These are phyloP conservation scores for Periophthalmus modestus DNA, from an alignment of 2,113 vertebrate genomes.

Conservation along the genomic window DNA sequence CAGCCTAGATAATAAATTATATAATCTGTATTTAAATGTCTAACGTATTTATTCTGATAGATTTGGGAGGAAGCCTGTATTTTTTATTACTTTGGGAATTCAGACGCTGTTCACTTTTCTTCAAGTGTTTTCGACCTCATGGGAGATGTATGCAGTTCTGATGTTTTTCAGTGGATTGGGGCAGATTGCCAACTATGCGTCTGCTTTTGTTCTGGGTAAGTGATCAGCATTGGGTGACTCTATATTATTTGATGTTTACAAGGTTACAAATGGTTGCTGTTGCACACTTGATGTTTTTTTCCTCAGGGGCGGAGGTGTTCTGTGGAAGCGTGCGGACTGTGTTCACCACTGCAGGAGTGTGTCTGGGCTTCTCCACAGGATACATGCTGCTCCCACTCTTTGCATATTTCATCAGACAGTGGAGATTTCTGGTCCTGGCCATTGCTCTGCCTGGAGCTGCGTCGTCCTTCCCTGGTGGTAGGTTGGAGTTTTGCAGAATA, in stretches of 20 bases:
- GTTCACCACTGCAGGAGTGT: constrained; percentile 82
- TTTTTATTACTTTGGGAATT: constrained; percentile 84
- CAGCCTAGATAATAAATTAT: no score
- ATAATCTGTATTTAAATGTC: no score
- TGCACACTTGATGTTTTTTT: no score
- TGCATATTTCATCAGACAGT: constrained; percentile 84
- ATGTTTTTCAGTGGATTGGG: constrained; percentile 87
- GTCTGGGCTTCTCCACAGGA: constrained; percentile 80
- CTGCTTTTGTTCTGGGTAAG: constrained; percentile 88
- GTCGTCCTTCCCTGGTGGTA: constrained; percentile 87
- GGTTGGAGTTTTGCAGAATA: constrained; percentile 53
- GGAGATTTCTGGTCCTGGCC: constrained; percentile 80
- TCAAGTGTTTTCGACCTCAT: constrained; percentile 84
- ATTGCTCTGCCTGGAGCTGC: constrained; percentile 76
- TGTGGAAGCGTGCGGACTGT: constrained; percentile 79
- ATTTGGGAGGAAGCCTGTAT: constrained; percentile 87
- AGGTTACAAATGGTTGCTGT: no score
- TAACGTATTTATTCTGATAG: constrained; percentile 52
- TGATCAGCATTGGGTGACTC: not conserved
- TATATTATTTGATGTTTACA: no score
- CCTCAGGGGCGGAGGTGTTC: constrained; percentile 85
- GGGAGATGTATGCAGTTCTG: constrained; percentile 82
- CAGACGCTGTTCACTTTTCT: constrained; percentile 84
- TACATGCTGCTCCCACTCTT: constrained; percentile 86
- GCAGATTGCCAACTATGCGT: constrained; percentile 87